These are phyloP conservation scores for Baryphthengus martii DNA, from an alignment of 2,113 vertebrate species.

Conservation along the genomic window DNA sequence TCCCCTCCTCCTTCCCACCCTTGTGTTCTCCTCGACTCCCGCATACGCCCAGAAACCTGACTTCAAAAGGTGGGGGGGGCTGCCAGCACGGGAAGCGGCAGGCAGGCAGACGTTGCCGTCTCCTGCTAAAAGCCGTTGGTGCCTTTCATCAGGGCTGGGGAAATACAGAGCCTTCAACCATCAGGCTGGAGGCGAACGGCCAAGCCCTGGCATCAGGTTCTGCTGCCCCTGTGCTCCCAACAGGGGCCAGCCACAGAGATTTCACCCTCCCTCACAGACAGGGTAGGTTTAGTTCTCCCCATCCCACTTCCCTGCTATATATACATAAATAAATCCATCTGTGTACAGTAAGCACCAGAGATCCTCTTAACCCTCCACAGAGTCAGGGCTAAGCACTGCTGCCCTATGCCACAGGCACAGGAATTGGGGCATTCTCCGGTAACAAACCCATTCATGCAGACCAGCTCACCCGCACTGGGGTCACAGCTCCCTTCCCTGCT, in stretches of 20 bases:
- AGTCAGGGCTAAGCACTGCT: neutral
- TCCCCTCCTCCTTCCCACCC: neutral
- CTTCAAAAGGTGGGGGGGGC: neutral
- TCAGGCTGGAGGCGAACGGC: neutral
- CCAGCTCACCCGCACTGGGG: neutral
- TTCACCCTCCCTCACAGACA: neutral
- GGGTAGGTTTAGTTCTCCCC: neutral
- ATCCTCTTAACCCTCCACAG: conserved; percentile 19
- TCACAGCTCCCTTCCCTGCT: neutral
- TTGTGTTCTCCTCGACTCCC: neutral
- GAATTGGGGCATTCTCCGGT: neutral
- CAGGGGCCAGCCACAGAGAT: neutral
- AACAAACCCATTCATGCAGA: neutral
- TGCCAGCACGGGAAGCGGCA: neutral
- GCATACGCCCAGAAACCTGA: neutral
- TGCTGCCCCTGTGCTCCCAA: neutral
- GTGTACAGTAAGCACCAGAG: conserved; percentile 1
- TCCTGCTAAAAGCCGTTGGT: conserved; percentile 10
- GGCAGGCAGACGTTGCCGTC: neutral
- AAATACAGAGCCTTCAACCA: neutral
- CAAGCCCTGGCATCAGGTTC: neutral
- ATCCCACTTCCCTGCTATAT: neutral
- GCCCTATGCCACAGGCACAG: neutral
- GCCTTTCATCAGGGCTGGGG: neutral
- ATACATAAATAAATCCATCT: neutral